These are phyloP conservation scores for Athalia rosae DNA, from an alignment of 2,888 invertebrate species.

Conservation along the genomic window DNA sequence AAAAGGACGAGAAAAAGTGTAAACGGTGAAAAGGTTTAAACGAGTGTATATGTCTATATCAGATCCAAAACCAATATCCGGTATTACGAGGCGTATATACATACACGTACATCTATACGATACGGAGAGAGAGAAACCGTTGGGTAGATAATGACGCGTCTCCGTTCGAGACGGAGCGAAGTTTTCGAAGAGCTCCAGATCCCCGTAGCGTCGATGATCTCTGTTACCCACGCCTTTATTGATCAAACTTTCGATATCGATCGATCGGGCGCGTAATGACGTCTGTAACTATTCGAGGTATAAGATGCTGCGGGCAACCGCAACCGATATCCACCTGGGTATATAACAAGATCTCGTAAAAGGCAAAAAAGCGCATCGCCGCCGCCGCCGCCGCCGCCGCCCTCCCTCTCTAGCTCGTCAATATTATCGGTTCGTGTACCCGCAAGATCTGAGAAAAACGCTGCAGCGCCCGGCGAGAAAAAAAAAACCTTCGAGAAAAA, in stretches of 20 bases:
- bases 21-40: constrained; percentile 15
- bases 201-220: too few relatives aligned
- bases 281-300: constrained; percentile 65
- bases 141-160: constrained; percentile 22
- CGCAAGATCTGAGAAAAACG: too few relatives aligned
- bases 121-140: constrained; percentile 1
- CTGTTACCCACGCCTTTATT: constrained; percentile 28
- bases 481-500: constrained; percentile 3
- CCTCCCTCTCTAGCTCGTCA: neutral
- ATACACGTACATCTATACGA: neutral
- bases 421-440: neutral
- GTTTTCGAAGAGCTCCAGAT: neutral
- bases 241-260: constrained; percentile 65
- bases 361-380: constrained; percentile 7
- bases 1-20: neutral
- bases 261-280: constrained; percentile 62
- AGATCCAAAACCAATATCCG: constrained; percentile 64
- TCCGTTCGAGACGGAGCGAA: neutral
- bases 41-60: constrained; percentile 54
- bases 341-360: constrained; percentile 23
- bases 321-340: constrained; percentile 53
- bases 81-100: too few relatives aligned
- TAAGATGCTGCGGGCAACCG: constrained; percentile 66
- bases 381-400: too few relatives aligned
- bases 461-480: neutral